These are phyloP conservation scores for Micrasema longulum DNA, from an alignment of 1,140 invertebrate genomes.

Conservation along the genomic window DNA sequence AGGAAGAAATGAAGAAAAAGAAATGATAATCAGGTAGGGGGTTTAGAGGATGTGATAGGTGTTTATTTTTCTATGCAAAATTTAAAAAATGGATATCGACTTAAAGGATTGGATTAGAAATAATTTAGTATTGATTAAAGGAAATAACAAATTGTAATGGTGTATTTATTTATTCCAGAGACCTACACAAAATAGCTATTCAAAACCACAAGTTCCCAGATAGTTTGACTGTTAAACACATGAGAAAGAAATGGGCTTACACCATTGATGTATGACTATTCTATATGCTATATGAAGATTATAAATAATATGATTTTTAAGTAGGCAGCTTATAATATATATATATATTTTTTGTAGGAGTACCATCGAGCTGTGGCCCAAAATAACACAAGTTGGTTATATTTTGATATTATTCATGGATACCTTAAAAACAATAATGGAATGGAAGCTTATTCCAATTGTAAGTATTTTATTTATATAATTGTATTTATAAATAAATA, in stretches of 20 bases:
- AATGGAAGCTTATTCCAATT: slow-evolving; percentile 43
- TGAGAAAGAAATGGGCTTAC: slow-evolving; percentile 49
- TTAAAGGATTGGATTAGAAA: too few relatives aligned
- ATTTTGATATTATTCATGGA: slow-evolving; percentile 45
- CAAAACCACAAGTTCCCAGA: slow-evolving; percentile 23
- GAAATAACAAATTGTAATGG: too few relatives aligned
- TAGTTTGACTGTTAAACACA: slow-evolving; percentile 35
- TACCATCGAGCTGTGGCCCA: slow-evolving; percentile 41
- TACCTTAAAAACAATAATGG: slow-evolving; percentile 33
- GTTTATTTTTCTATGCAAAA: too few relatives aligned
- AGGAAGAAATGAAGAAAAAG: too few relatives aligned
- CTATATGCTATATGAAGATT: too few relatives aligned
- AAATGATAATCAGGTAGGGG: too few relatives aligned
- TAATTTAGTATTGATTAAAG: too few relatives aligned
- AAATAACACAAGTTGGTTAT: slow-evolving; percentile 48
- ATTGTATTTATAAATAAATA: too few relatives aligned
- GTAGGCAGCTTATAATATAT: too few relatives aligned
- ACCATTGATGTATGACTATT: slow-evolving; percentile 47
- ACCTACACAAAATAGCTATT: slow-evolving; percentile 38
- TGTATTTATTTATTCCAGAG: slow-evolving; percentile 38
- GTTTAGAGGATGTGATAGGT: too few relatives aligned
- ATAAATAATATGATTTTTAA: background rate
- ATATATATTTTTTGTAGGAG: slow-evolving; percentile 37
- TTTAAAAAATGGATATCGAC: too few relatives aligned
- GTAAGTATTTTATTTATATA: slow-evolving; percentile 34